Percentiles rank a stretch among this genome's conserved stretches.
phyloP scores from a whole-genome alignment of 2,113 vertebrate species.

The Harpagus bidentatus region DNA sequence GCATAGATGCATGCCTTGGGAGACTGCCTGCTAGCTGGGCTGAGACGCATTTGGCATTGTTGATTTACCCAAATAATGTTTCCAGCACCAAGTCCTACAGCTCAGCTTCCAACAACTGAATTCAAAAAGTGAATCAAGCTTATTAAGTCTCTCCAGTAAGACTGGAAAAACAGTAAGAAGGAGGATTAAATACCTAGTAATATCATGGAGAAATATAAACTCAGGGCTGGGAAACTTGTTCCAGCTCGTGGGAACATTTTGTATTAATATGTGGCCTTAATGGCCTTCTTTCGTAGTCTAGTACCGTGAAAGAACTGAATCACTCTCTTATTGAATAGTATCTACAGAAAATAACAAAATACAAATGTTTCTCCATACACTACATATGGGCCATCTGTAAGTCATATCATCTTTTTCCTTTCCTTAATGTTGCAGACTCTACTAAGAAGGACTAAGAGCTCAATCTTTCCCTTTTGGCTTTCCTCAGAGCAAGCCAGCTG shows the following conservation, averaged over 20 bases:
- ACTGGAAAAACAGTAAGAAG: background rate
- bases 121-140: background rate
- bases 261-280: background rate
- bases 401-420: background rate
- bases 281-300: background rate
- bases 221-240: background rate
- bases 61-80: background rate
- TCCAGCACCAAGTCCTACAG: background rate
- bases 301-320: background rate
- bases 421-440: background rate
- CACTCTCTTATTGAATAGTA: background rate
- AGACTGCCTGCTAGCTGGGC: background rate
- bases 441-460: constrained; percentile 12
- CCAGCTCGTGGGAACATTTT: background rate
- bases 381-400: background rate
- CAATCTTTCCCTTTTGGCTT: constrained; percentile 34
- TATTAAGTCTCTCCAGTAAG: background rate
- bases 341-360: background rate
- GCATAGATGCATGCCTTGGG: background rate
- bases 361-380: background rate
- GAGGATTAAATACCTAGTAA: background rate
- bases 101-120: background rate
- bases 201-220: background rate
- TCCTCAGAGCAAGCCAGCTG: constrained; percentile 60
- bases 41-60: background rate